Evolutionary conservation across 2,888 invertebrate species (phyloP).

Genomic region (Lycocerus yunnanus): DNA sequence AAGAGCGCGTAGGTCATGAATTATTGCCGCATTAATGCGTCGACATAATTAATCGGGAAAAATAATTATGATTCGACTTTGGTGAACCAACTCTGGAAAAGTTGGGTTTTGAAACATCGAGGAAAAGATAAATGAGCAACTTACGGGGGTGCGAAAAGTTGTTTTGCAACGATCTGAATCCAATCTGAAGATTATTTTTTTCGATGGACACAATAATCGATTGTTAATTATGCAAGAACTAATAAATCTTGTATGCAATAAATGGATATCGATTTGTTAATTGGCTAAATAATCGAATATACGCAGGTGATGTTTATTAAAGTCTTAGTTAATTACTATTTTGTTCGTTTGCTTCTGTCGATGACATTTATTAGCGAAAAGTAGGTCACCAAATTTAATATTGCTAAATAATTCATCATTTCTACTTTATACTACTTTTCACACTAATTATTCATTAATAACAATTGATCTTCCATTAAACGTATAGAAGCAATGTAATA

Average conservation of each 20-base stretch:
- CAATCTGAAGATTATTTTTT: background rate
- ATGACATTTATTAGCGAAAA: background rate
- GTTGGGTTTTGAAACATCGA: background rate
- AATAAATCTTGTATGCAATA: background rate
- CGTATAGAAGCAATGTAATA: background rate
- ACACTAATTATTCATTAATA: background rate
- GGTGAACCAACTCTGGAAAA: background rate
- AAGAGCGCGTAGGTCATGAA: background rate
- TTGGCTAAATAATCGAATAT: conserved; percentile 15
- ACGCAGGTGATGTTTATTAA: conserved; percentile 17
- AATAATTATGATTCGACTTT: background rate
- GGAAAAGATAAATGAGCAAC: background rate
- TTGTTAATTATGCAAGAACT: background rate
- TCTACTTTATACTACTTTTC: background rate
- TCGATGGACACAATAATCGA: background rate
- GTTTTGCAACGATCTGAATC: background rate
- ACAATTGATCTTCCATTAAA: background rate
- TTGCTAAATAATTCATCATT: background rate
- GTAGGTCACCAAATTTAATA: conserved; percentile 11
- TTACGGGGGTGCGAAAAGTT: background rate
- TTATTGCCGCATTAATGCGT: background rate
- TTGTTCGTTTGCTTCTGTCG: conserved; percentile 10
- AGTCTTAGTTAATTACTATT: conserved; percentile 23
- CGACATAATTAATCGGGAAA: background rate
- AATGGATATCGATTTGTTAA: conserved; percentile 21